phyloP scores from a whole-genome alignment of 2,888 invertebrate species.

The Artemia sinica region DNA sequence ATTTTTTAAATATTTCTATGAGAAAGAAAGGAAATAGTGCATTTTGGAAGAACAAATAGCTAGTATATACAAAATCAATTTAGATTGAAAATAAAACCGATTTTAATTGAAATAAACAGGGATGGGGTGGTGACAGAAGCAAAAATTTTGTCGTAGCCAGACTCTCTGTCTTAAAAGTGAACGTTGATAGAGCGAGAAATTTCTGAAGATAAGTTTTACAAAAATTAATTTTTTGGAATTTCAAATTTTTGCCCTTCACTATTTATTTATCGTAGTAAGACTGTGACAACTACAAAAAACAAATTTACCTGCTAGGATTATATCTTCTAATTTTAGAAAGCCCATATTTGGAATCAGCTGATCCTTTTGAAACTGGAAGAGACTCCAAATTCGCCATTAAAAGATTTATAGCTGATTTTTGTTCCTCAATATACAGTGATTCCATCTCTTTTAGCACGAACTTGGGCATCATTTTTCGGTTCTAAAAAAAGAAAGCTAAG shows the following conservation, averaged over 20 bases:
- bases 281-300: background rate
- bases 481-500: conserved; percentile 38
- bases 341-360: conserved; percentile 91
- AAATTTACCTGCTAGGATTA: conserved; percentile 52
- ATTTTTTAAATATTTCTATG: too few species aligned
- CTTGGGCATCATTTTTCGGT: conserved; percentile 92
- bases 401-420: conserved; percentile 90
- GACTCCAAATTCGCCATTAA: conserved; percentile 98
- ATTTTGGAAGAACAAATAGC: too few species aligned
- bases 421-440: conserved; percentile 92
- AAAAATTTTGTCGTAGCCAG: too few species aligned
- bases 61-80: too few species aligned
- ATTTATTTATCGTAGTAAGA: background rate
- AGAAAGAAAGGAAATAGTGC: too few species aligned
- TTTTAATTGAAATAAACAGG: too few species aligned
- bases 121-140: too few species aligned
- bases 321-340: conserved; percentile 93
- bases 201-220: background rate
- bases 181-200: too few species aligned
- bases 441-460: conserved; percentile 99
- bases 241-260: background rate
- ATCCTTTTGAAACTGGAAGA: conserved; percentile 92
- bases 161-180: too few species aligned
- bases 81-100: too few species aligned
- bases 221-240: background rate